Evolutionary conservation across 1,140 invertebrate genomes (phyloP).

Genomic region (Lepidotrigona ventralis): DNA sequence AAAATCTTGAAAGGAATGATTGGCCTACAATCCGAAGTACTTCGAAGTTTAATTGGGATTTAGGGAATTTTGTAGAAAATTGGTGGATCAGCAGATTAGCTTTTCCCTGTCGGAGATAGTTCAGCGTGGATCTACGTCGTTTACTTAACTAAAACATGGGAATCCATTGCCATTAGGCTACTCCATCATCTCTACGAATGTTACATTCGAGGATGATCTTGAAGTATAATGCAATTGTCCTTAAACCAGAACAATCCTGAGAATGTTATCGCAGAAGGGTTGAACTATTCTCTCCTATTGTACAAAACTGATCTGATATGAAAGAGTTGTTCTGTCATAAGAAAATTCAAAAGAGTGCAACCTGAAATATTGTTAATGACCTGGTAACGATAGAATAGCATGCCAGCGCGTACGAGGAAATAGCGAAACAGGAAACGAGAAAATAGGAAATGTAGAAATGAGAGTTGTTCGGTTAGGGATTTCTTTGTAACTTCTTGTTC

Average conservation of each 20-base stretch:
- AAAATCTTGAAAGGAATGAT: background rate
- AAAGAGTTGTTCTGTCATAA: background rate
- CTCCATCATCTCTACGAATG: background rate
- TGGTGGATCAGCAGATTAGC: conserved; percentile 1
- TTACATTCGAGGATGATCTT: background rate
- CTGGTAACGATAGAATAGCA: conserved; percentile 15
- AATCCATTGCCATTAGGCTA: background rate
- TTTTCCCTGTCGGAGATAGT: conserved; percentile 20
- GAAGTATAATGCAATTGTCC: background rate
- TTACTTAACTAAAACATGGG: background rate
- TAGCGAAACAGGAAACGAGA: background rate
- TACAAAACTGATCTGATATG: background rate
- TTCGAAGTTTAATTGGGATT: conserved; percentile 8
- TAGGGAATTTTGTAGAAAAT: conserved; percentile 19
- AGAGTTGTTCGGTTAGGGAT: background rate
- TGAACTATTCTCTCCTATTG: background rate
- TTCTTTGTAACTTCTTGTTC: background rate
- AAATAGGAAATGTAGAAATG: too few species aligned
- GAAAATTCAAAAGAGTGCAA: background rate
- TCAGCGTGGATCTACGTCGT: background rate
- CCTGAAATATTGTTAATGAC: background rate
- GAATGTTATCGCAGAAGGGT: background rate
- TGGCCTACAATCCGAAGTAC: background rate
- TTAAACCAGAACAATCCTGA: background rate
- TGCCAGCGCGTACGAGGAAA: background rate